Conservation (phyloP, 2,888 invertebrate genomes). For the Salticus scenicus region DNA sequence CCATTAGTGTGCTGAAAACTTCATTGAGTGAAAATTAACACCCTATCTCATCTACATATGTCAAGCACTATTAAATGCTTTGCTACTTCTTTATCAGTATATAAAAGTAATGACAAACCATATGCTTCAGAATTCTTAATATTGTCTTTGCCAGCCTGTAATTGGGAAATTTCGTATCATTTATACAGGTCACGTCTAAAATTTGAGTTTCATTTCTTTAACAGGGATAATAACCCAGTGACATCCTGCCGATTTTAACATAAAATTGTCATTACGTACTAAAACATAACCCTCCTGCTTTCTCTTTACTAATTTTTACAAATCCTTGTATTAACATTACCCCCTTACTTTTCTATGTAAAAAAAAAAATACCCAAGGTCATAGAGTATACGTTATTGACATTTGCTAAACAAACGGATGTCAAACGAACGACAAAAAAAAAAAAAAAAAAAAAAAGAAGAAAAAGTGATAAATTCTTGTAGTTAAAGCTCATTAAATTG, state of each 20-base stretch:
- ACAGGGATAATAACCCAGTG: constrained; percentile 14
- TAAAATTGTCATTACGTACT: constrained; percentile 44
- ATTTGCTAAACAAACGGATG: constrained; percentile 61
- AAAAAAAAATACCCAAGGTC: constrained; percentile 48
- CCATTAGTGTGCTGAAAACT: no score
- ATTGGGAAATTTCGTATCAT: background rate
- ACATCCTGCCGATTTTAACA: constrained; percentile 31
- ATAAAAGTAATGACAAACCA: no score
- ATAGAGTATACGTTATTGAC: constrained; percentile 37
- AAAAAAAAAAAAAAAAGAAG: no score
- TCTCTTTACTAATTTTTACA: constrained; percentile 33
- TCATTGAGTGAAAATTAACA: no score
- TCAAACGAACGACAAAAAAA: constrained; percentile 31
- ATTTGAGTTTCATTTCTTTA: background rate
- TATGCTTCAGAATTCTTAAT: no score
- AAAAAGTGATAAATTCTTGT: constrained; percentile 53
- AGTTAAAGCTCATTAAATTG: constrained; percentile 55
- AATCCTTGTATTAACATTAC: background rate
- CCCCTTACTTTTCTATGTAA: constrained; percentile 18
- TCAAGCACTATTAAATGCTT: no score
- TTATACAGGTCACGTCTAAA: no score
- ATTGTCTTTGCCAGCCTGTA: background rate
- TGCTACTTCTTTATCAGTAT: no score
- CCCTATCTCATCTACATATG: no score
- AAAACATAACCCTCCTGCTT: background rate